phyloP scores from a whole-genome alignment of 1,140 invertebrate genomes.

The Drosophila parvula region DNA sequence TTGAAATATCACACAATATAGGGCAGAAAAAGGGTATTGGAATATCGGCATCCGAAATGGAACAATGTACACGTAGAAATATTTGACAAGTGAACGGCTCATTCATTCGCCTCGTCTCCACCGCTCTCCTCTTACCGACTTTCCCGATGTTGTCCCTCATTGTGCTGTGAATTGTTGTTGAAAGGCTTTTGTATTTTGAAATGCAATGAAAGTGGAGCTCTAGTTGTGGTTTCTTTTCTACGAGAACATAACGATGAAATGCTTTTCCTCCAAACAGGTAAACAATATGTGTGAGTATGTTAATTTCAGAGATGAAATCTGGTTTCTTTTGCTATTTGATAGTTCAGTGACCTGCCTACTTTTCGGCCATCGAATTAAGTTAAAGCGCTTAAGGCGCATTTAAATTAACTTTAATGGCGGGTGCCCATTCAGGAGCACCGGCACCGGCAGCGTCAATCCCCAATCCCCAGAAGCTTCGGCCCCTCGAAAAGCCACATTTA shows the following conservation, averaged over 20 bases:
- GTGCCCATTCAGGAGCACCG: slow-evolving; percentile 8
- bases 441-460: not conserved
- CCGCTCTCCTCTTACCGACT: not conserved
- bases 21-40: not conserved
- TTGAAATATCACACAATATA: not conserved
- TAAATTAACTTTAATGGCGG: slow-evolving; percentile 75
- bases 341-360: slow-evolving; percentile 33
- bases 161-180: slow-evolving; percentile 31
- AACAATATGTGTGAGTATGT: slow-evolving; percentile 11
- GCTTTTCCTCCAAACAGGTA: slow-evolving; percentile 10
- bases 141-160: slow-evolving; percentile 24
- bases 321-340: slow-evolving; percentile 3
- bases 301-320: slow-evolving; percentile 15
- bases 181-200: slow-evolving; percentile 54
- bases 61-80: slow-evolving; percentile 17
- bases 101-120: slow-evolving; percentile 33
- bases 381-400: slow-evolving; percentile 59
- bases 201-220: slow-evolving; percentile 41
- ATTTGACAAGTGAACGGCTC: slow-evolving; percentile 35
- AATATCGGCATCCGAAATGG: not conserved
- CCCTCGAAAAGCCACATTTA: slow-evolving; percentile 58
- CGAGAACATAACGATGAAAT: slow-evolving; percentile 8
- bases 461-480: slow-evolving; percentile 7
- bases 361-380: slow-evolving; percentile 60
- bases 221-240: slow-evolving; percentile 39